These are phyloP conservation scores for Oithona nana DNA, from an alignment of 2,888 invertebrate genomes.

Conservation along the genomic window DNA sequence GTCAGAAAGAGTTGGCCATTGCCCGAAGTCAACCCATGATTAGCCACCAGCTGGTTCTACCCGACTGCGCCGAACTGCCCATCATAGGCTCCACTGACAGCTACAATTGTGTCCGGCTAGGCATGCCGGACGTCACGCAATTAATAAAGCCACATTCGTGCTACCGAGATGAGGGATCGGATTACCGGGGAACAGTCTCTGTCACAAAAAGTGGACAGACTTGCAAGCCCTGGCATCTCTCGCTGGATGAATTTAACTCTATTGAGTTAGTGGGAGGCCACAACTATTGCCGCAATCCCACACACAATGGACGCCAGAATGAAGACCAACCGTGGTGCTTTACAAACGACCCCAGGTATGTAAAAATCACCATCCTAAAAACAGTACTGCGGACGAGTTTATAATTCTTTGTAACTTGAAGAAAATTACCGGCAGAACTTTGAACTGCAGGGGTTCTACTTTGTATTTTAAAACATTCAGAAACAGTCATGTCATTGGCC, in stretches of 20 bases:
- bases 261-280: constrained; percentile 32
- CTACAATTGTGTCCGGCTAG: constrained; percentile 52
- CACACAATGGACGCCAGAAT: constrained; percentile 35
- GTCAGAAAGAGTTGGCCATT: constrained; percentile 76
- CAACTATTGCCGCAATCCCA: constrained; percentile 35
- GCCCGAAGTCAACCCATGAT: constrained; percentile 80
- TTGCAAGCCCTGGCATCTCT: constrained; percentile 70
- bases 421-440: background rate
- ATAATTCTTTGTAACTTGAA: too few relatives aligned
- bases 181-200: constrained; percentile 51
- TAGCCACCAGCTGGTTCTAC: constrained; percentile 50
- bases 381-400: too few relatives aligned
- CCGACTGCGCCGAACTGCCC: constrained; percentile 59
- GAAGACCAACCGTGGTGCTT: constrained; percentile 68
- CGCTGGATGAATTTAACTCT: constrained; percentile 25
- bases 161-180: constrained; percentile 64
- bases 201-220: constrained; percentile 39
- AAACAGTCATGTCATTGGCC: background rate
- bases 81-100: constrained; percentile 41
- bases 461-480: background rate
- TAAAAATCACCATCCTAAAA: background rate
- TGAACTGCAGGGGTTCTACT: background rate
- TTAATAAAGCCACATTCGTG: constrained; percentile 42
- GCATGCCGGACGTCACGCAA: constrained; percentile 30
- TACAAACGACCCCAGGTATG: constrained; percentile 22